Evolutionary conservation across 2,888 invertebrate species (phyloP), one percentile per base, ranked within the genome.

Genomic region (Molorchus minor): DNA sequence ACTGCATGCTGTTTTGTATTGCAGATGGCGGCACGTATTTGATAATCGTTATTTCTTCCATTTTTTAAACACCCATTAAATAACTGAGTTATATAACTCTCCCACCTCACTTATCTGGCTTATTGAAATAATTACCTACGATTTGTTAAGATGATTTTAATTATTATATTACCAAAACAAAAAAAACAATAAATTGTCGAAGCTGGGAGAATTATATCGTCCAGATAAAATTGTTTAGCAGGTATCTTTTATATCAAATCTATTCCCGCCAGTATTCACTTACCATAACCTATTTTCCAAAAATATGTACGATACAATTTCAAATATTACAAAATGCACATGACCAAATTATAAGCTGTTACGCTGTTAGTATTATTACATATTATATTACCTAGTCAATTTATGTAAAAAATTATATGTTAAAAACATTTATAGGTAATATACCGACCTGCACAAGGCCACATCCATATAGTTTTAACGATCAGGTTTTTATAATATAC

Each of bases 281-380:
- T 8, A 5, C 25, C 3, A 25, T 25, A 25, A 25, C 3, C 25
- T 49, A 40, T 49, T 49, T 49, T 49, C 17, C 29, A 17, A 36
- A 25, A 20, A 15, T 12, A 49, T 52, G 52, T 52, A 59, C 59
- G 55, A 62, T 62, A 54, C 62, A 62, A 56, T 58, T 53, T 55
- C 57, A 57, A 43, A 17, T 41, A 45, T 45, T 40, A 58, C 49
- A 38, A 47, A 56, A 61, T 61, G 61, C 61, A 61, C 61, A 55
- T 44, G 64, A 64, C 64, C 64, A 64, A 64, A 52, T 40, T 41
- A 30, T 41, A 30, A 41, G 30, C 38, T 49, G 38, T 41, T 41
- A 30, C 29, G 30, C 38, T 49, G 38, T 41, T 52, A 52, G 41
- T 52, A 16, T 29, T 40, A 36, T 36, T 38, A 41, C 19, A 30